phyloP scores from a whole-genome alignment of 2,113 vertebrate genomes.

The Mus pahari region DNA sequence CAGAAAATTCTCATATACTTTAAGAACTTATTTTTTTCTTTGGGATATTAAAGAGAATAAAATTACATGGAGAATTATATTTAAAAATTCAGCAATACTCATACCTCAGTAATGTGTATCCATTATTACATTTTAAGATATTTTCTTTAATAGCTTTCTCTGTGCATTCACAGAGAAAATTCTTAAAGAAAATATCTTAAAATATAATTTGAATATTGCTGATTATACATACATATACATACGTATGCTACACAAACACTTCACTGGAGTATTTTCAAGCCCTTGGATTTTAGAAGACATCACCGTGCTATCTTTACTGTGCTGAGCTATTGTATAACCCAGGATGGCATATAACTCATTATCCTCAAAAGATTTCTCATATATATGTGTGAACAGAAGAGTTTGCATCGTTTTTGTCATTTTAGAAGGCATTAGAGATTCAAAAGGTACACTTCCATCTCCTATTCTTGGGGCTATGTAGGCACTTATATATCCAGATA shows the following conservation, averaged over 20 bases:
- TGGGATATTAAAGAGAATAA: not conserved
- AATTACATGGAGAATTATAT: not conserved
- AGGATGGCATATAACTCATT: not conserved
- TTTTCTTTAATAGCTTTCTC: not conserved
- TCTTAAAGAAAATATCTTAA: too few relatives aligned
- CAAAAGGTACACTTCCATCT: not conserved
- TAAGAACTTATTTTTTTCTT: not conserved
- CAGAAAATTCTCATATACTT: not conserved
- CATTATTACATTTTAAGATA: not conserved
- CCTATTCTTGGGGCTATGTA: not conserved
- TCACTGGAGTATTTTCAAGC: too few relatives aligned
- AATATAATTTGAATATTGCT: too few relatives aligned
- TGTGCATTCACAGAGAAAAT: not conserved
- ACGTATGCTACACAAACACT: too few relatives aligned
- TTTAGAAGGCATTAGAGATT: not conserved
- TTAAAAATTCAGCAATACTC: not conserved
- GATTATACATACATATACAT: too few relatives aligned
- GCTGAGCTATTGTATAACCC: not conserved
- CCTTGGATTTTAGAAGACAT: not conserved
- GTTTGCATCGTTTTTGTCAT: not conserved
- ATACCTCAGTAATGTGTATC: not conserved
- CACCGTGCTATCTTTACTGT: rapidly evolving
- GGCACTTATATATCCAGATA: not conserved
- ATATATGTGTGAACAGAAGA: not conserved
- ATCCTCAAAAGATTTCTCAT: not conserved